These are phyloP conservation scores for Nephrotoma appendiculata DNA, from an alignment of 2,888 invertebrate genomes.

Conservation along the genomic window DNA sequence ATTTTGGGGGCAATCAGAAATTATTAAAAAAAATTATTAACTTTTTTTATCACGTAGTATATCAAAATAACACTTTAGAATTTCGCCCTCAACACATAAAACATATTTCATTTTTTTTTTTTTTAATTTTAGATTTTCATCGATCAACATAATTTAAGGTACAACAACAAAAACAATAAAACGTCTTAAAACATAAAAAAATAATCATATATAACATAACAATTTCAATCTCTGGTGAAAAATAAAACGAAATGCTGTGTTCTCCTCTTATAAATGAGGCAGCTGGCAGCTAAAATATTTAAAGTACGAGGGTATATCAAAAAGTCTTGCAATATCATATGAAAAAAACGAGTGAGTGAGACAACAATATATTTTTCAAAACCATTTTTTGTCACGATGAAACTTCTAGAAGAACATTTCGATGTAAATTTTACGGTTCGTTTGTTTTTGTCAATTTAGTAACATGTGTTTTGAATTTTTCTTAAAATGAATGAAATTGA, in stretches of 20 bases:
- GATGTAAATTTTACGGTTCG: no score
- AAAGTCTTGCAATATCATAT: no score
- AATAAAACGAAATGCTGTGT: not conserved
- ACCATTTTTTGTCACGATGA: no score
- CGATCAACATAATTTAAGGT: not conserved
- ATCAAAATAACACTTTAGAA: constrained; percentile 4
- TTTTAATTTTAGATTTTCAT: not conserved
- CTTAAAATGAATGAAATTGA: no score
- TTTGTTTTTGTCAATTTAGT: no score
- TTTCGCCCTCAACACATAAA: constrained; percentile 2
- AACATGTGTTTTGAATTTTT: no score
- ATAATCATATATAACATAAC: not conserved
- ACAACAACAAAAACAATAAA: not conserved
- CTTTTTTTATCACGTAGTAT: not conserved
- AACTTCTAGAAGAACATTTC: no score
- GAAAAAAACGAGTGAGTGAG: no score
- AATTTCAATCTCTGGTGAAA: not conserved
- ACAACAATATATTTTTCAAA: no score
- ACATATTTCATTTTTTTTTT: not conserved
- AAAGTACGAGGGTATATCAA: no score
- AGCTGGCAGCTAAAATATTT: not conserved
- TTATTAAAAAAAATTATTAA: not conserved
- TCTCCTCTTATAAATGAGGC: not conserved
- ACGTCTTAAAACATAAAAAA: not conserved
- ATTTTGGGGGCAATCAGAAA: not conserved